phyloP scores from a whole-genome alignment of 2,113 vertebrate species.

The Coreoperca whiteheadi region DNA sequence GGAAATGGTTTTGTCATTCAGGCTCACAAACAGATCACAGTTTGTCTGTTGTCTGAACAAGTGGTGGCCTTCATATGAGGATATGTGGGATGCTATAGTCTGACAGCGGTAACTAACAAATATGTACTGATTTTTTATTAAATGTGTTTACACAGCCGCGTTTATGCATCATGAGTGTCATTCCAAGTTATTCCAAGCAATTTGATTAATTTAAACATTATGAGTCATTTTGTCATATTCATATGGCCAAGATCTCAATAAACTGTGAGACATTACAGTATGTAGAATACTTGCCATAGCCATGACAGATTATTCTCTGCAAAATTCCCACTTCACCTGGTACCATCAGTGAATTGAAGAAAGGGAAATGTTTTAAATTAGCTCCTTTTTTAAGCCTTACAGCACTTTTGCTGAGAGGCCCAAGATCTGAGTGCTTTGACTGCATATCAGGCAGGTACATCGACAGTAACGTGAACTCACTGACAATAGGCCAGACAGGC shows the following conservation, averaged over 20 bases:
- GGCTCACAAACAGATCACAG: constrained; percentile 34
- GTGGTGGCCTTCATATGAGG: constrained; percentile 8
- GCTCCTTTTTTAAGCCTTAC: constrained; percentile 18
- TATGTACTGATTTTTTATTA: constrained; percentile 54
- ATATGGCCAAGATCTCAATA: constrained; percentile 19
- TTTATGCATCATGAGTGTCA: constrained; percentile 31
- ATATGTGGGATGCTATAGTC: constrained; percentile 26
- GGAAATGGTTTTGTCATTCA: constrained; percentile 55
- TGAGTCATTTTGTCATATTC: constrained; percentile 33
- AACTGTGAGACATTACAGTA: constrained; percentile 27
- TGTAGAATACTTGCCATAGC: constrained; percentile 16
- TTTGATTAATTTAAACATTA: constrained; percentile 36
- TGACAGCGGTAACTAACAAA: constrained; percentile 35
- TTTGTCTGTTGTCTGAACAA: constrained; percentile 49
- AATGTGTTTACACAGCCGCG: constrained; percentile 16
- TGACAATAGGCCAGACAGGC: constrained; percentile 77
- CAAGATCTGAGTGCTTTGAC: constrained; percentile 61
- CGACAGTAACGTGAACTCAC: constrained; percentile 66
- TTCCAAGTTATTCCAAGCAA: constrained; percentile 17
- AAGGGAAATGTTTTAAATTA: constrained; percentile 57
- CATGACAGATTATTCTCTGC: constrained; percentile 40
- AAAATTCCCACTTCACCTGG: constrained; percentile 47
- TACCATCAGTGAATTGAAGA: constrained; percentile 40
- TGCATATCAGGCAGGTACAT: constrained; percentile 77
- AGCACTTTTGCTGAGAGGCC: constrained; percentile 51